Conservation (phyloP, 2,797 vertebrate genomes). For the Xiphophorus birchmanni region DNA sequence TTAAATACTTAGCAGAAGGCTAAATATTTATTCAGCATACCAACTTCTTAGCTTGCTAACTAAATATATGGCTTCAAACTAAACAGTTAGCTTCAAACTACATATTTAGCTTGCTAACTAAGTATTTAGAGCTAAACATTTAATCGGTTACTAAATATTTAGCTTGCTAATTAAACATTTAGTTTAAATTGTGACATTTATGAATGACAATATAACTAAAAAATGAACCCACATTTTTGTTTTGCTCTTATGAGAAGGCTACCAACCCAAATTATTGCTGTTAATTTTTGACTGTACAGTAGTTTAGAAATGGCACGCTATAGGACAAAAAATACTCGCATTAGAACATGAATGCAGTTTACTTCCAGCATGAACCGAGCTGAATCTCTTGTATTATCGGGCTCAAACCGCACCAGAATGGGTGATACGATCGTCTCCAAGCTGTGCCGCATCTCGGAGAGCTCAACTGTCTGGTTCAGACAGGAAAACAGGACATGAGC, state of each 20-base stretch:
- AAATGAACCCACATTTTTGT: not conserved
- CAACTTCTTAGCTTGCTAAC: not conserved
- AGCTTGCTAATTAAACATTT: not conserved
- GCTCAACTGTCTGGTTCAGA: slow-evolving; percentile 36
- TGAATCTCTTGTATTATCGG: not conserved
- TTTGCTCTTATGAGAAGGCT: no score
- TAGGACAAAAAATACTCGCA: not conserved
- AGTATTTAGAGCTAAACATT: not conserved
- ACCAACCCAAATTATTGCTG: not conserved
- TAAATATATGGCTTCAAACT: not conserved
- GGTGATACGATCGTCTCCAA: slow-evolving; percentile 21
- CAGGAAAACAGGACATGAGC: slow-evolving; percentile 28
- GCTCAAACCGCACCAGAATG: slow-evolving; percentile 26
- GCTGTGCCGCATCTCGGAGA: slow-evolving; percentile 24
- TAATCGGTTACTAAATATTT: not conserved
- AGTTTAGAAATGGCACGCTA: not conserved
- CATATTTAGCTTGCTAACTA: not conserved
- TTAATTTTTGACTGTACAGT: not conserved
- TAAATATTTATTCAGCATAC: not conserved
- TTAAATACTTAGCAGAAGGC: not conserved
- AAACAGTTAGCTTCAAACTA: not conserved
- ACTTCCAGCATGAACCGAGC: not conserved
- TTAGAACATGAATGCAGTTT: not conserved
- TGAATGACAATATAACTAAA: not conserved
- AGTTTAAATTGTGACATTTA: not conserved